Evolutionary conservation across 64 coral and sea anemone genomes (phyloP).

Genomic region (Actinia tenebrosa): DNA sequence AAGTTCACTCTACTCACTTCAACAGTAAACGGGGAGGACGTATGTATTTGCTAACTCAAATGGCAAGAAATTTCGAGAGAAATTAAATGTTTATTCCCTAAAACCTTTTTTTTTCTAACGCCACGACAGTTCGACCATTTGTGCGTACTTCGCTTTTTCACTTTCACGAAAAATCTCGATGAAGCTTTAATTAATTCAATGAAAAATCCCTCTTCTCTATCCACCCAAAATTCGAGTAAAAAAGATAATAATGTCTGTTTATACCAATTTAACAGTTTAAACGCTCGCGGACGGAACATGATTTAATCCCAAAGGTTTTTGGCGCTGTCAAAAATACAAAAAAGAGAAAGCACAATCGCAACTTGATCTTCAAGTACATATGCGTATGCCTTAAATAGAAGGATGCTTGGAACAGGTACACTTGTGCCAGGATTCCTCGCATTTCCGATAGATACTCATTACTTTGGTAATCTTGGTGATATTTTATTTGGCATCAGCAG

Average conservation of each 20-base stretch:
- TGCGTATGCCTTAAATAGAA: neutral
- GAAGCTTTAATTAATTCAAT: neutral
- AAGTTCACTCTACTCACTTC: neutral
- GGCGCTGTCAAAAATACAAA: neutral
- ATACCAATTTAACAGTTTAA: neutral
- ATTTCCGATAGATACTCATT: conserved; percentile 22
- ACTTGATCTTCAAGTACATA: neutral
- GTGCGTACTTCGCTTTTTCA: neutral
- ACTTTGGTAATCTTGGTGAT: conserved; percentile 13
- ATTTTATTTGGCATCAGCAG: conserved; percentile 18
- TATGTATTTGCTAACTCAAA: neutral
- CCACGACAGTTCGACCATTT: neutral
- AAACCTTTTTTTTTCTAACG: neutral
- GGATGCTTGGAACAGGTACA: neutral
- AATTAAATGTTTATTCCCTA: neutral
- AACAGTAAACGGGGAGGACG: neutral
- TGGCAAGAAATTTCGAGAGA: neutral
- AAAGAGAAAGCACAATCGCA: neutral
- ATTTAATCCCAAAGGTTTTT: neutral
- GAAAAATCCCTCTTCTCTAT: no score
- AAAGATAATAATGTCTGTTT: neutral
- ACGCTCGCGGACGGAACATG: neutral
- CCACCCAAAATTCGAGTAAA: no score
- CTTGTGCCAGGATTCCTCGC: neutral
- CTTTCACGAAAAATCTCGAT: neutral